A percentile compares a stretch with the other conserved stretches of the same genome.
Conservation (phyloP, 2,113 vertebrate species). For the Strigops habroptila region DNA sequence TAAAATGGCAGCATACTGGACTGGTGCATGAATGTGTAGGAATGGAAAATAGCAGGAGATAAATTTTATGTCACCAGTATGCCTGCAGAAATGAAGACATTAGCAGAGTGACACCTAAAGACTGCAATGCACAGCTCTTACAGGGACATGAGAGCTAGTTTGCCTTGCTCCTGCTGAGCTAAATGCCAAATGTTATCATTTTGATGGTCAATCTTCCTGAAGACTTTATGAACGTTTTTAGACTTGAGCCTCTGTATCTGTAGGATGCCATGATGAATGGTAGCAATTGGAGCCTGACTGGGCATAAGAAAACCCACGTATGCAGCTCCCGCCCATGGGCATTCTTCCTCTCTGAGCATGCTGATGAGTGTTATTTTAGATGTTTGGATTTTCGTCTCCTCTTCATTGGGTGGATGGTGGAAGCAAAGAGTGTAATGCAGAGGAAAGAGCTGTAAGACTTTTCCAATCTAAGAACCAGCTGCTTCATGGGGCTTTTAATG, state of each 20-base stretch:
- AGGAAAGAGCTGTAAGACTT: not conserved
- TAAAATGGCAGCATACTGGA: not conserved
- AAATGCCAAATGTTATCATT: constrained; percentile 37
- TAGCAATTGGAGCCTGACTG: not conserved
- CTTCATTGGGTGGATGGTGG: not conserved
- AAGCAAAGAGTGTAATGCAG: not conserved
- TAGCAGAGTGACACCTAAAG: constrained; percentile 4
- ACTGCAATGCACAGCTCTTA: not conserved
- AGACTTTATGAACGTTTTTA: not conserved
- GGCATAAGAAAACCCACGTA: not conserved
- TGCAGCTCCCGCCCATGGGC: accelerated
- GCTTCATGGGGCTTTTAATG: not conserved
- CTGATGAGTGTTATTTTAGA: not conserved
- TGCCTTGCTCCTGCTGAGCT: not conserved
- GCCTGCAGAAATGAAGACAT: not conserved
- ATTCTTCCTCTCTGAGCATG: not conserved
- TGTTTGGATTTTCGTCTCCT: constrained; percentile 6
- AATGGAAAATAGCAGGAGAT: not conserved
- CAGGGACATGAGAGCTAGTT: not conserved
- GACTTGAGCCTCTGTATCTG: not conserved
- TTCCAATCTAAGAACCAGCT: not conserved
- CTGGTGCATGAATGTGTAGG: not conserved
- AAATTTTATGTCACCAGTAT: not conserved
- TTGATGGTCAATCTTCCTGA: not conserved
- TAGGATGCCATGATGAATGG: not conserved